These are phyloP conservation scores for Pemphredon lugubris DNA, from an alignment of 2,888 invertebrate species.

Conservation along the genomic window DNA sequence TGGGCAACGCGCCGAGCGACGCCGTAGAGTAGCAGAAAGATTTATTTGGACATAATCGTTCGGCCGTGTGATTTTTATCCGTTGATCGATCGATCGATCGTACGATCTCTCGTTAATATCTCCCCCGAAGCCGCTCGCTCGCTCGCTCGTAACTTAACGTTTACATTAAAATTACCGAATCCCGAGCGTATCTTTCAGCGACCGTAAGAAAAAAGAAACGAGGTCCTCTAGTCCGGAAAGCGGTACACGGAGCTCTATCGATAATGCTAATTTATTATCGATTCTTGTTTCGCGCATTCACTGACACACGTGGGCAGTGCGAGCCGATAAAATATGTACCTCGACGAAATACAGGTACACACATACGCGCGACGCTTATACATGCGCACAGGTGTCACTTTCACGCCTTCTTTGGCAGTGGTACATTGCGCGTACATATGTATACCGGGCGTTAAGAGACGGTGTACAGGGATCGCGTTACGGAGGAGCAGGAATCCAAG, in stretches of 20 bases:
- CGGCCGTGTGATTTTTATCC: conserved; percentile 1
- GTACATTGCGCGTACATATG: conserved; percentile 24
- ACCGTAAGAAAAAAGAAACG: too few species aligned
- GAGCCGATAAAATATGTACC: conserved; percentile 16
- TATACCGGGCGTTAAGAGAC: background rate
- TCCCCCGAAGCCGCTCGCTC: too few species aligned
- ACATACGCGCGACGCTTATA: background rate
- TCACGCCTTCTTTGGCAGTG: conserved; percentile 56
- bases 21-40: too few species aligned
- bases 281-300: conserved; percentile 11
- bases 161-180: conserved; percentile 17
- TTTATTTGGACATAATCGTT: too few species aligned
- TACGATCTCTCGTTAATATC: too few species aligned
- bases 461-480: conserved; percentile 31
- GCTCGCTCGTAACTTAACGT: conserved; percentile 32
- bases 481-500: conserved; percentile 5
- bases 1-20: too few species aligned
- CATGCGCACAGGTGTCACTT: conserved; percentile 44
- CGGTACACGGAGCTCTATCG: conserved; percentile 15
- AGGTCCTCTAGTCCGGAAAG: conserved; percentile 7
- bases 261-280: conserved; percentile 43
- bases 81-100: too few species aligned
- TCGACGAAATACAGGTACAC: conserved; percentile 18
- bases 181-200: too few species aligned
- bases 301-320: conserved; percentile 2